Percentiles rank a stretch among this genome's conserved stretches.
These are phyloP conservation scores for Ellobius talpinus DNA, from an alignment of 2,113 vertebrate species.

Conservation along the genomic window DNA sequence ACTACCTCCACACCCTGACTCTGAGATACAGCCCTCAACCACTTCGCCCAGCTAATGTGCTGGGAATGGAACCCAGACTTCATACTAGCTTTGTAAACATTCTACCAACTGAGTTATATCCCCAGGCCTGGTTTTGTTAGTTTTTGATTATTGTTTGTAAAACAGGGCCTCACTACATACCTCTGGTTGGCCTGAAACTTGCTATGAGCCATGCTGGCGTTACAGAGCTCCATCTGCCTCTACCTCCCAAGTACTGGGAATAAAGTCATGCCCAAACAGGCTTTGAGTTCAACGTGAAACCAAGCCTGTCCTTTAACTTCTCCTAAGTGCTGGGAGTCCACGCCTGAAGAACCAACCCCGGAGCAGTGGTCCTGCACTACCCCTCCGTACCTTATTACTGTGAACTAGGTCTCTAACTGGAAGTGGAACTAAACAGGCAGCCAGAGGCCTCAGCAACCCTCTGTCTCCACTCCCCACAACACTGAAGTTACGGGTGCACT, in stretches of 20 bases:
- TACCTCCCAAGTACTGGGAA: neutral
- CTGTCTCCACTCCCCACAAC: neutral
- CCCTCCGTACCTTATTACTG: neutral
- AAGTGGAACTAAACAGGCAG: neutral
- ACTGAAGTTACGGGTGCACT: neutral
- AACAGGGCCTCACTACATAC: neutral
- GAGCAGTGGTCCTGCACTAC: no score
- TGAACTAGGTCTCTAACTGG: no score
- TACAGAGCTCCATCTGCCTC: neutral
- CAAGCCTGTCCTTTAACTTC: neutral
- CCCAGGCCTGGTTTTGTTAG: neutral
- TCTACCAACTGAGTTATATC: neutral
- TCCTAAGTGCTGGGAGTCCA: neutral
- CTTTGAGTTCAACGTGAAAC: neutral
- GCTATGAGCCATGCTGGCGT: neutral
- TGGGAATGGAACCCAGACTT: neutral
- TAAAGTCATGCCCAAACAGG: neutral
- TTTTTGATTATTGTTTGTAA: neutral
- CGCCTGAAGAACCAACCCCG: neutral
- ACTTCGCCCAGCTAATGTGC: neutral
- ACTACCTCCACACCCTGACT: neutral
- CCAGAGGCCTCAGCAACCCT: no score
- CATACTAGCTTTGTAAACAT: neutral
- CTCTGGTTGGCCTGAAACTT: neutral
- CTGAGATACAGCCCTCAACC: neutral